Evolutionary conservation across 2,113 vertebrate genomes (phyloP), one percentile per base, ranked within the genome.

Genomic region (Corvus moneduloides): DNA sequence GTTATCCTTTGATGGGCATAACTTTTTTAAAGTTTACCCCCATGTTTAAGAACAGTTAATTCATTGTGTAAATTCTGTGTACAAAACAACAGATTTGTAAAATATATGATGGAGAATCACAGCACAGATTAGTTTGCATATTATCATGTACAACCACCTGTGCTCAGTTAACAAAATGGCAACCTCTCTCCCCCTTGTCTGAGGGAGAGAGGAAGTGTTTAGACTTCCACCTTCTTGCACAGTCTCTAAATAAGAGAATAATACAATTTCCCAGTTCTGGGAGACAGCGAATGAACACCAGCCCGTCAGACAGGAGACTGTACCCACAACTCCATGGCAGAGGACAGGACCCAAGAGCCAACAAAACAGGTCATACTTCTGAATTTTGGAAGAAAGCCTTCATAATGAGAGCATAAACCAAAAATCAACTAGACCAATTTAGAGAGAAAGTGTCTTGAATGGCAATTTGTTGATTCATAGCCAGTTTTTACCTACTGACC

Each of bases 231-330:
- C 62, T 90, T 76, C 55, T 73, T 41, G 69, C 51, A 63, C 56
- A 94, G 90, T 85, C 93, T 96, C 96, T 96, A 91, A 84, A n/a
- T 85, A 96, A 96, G 90, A 96, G 87, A 96, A 64, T 9, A 87
- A 79, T 11, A 11, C 35, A 90, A 32, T 33, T 63, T 39, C 28
- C 41, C 87, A 32, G 32, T 69, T 90, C 39, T 66, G 48, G 51
- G 44, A 91, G 66, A 49, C 61, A 80, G 33, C 5, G 14, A 55
- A 79, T 30, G 51, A 91, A 54, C 66, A 94, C 13, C 30, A 91
- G 61, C 48, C 35, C 52, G 39, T 43, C 64, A 63, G 72, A 87
- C 54, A 67, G 73, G 52, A 41, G 20, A 11, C 3, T 41, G 39
- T 16, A 52, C 30, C 67, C 88, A 48, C 11, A 43, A 23, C 4